Evolutionary conservation across 2,888 invertebrate genomes (phyloP).

Genomic region (Hirtodrosophila histrioides): DNA sequence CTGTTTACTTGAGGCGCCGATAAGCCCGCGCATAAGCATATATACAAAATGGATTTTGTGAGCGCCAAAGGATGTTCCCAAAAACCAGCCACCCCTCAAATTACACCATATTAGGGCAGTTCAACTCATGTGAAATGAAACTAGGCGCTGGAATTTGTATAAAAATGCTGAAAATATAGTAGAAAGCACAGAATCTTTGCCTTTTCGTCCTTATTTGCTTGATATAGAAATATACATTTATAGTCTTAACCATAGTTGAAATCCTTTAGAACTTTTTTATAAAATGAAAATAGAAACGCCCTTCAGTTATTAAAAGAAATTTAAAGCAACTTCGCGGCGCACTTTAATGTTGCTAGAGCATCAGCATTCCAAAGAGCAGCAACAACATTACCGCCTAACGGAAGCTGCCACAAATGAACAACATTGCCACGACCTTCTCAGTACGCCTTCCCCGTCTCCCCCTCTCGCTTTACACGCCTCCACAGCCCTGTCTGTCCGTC

Average conservation of each 20-base stretch:
- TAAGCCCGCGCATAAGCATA: conserved; percentile 69
- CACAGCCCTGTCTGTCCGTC: conserved; percentile 7
- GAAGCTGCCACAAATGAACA: conserved; percentile 71
- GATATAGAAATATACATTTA: no score
- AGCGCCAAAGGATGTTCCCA: conserved; percentile 1
- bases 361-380: conserved; percentile 29
- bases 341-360: conserved; percentile 45
- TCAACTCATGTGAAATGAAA: conserved; percentile 1
- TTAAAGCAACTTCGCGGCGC: conserved; percentile 30
- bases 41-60: conserved; percentile 54
- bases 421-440: conserved; percentile 54
- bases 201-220: no score
- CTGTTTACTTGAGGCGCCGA: conserved; percentile 73
- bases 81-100: conserved; percentile 6
- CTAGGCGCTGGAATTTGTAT: no score
- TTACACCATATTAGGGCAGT: conserved; percentile 17
- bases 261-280: no score
- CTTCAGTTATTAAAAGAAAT: neutral
- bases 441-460: neutral
- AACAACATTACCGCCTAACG: conserved; percentile 56
- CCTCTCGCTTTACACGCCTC: neutral
- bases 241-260: no score
- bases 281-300: no score
- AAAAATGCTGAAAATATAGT: no score
- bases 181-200: no score